A percentile compares a stretch with the other conserved stretches of the same genome.
Evolutionary conservation across 2,797 vertebrate genomes (phyloP).

Genomic region (Lacerta bilineata): DNA sequence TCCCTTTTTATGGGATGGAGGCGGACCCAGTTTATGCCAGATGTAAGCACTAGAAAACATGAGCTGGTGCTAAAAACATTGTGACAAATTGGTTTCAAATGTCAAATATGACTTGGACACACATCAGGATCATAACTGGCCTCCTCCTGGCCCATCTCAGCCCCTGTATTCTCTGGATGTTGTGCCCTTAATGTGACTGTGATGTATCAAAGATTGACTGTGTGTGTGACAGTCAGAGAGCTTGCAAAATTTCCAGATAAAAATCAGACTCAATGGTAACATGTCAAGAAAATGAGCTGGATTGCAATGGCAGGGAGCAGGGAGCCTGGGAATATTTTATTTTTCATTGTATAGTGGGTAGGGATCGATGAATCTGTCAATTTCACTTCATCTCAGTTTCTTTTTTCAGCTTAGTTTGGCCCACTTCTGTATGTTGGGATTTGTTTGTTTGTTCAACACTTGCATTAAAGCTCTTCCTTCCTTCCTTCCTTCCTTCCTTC

Average conservation of each 20-base stretch:
- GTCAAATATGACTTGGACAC: no score
- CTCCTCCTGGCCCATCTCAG: neutral
- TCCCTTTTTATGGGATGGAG: neutral
- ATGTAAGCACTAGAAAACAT: neutral
- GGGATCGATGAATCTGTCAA: no score
- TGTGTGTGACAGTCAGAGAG: neutral
- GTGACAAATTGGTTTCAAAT: no score
- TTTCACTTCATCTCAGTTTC: no score
- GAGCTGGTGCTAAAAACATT: no score
- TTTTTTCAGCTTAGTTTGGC: no score
- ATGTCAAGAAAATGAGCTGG: neutral
- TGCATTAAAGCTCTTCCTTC: no score
- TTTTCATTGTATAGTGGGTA: neutral
- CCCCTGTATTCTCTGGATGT: neutral
- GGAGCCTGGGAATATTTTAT: neutral
- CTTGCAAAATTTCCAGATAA: neutral
- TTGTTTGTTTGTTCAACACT: no score
- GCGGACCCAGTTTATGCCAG: neutral
- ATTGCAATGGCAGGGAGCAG: neutral
- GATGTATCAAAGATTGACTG: neutral
- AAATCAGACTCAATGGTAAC: neutral
- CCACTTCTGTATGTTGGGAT: no score
- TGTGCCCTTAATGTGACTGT: neutral
- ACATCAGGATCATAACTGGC: no score
- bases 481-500: no score